A percentile compares a stretch with the other conserved stretches of the same genome.
Evolutionary conservation across 1,140 invertebrate species (phyloP).

Genomic region (Chionoecetes opilio): DNA sequence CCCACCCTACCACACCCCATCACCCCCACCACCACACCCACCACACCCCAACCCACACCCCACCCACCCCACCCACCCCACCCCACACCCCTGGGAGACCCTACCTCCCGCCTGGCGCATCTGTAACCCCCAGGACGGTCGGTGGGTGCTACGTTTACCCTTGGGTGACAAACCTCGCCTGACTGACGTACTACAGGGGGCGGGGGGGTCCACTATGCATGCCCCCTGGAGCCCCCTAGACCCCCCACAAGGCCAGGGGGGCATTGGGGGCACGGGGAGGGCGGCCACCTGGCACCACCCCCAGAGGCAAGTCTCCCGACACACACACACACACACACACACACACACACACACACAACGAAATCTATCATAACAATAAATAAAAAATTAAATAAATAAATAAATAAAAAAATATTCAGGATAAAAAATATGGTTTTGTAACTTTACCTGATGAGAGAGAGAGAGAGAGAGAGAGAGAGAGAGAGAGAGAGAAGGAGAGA

Average conservation of each 20-base stretch:
- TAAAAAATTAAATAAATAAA: too few relatives aligned
- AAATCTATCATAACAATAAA: too few relatives aligned
- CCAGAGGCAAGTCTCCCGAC: too few relatives aligned
- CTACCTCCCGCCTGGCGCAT: background rate
- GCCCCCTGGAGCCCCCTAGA: background rate
- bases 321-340: too few relatives aligned
- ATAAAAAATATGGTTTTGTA: too few relatives aligned
- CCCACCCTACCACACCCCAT: too few relatives aligned
- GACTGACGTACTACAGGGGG: constrained; percentile 54
- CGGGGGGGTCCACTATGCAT: background rate
- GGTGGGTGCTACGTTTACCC: constrained; percentile 58
- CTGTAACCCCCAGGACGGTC: background rate
- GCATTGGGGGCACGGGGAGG: too few relatives aligned
- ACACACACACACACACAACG: too few relatives aligned
- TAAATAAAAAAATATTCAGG: too few relatives aligned
- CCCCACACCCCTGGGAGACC: background rate
- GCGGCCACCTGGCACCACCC: background rate
- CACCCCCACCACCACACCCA: too few relatives aligned
- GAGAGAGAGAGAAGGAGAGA: background rate
- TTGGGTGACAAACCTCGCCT: constrained; percentile 70
- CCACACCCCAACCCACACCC: too few relatives aligned
- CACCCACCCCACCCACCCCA: too few relatives aligned
- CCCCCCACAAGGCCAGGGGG: background rate
- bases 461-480: constrained; percentile 12
- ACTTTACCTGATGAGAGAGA: background rate